Percentiles rank a stretch among this genome's conserved stretches.
Conservation (phyloP, 2,797 vertebrate species). For the Sphaeramia orbicularis region DNA sequence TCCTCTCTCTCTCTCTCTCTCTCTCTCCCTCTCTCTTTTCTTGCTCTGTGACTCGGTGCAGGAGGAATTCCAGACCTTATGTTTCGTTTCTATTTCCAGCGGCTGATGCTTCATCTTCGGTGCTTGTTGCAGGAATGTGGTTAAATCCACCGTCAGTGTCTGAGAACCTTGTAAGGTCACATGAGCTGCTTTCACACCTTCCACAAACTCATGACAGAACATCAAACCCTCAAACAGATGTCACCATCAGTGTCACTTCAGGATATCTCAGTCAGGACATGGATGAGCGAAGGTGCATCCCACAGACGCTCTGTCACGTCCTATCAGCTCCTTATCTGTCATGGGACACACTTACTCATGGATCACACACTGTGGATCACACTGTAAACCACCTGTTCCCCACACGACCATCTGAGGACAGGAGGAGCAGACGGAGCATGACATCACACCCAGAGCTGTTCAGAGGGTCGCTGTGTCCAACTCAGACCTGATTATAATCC, state of each 20-base stretch:
- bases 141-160: not conserved
- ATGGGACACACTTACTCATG: conserved; percentile 34
- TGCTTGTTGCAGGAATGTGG: conserved; percentile 1
- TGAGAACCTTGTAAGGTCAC: conserved; percentile 49
- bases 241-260: not conserved
- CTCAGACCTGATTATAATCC: conserved; percentile 6
- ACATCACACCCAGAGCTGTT: too few relatives aligned
- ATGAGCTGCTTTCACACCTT: not conserved
- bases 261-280: not conserved
- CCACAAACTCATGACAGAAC: conserved; percentile 20
- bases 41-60: not conserved
- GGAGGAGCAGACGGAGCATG: not conserved
- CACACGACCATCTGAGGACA: conserved; percentile 26
- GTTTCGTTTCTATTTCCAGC: conserved; percentile 10
- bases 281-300: not conserved
- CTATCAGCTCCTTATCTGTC: conserved; percentile 1
- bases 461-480: too few relatives aligned
- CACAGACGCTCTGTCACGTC: conserved; percentile 13
- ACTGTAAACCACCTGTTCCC: not conserved
- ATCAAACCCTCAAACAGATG: conserved; percentile 37
- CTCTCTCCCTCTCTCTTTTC: too few relatives aligned
- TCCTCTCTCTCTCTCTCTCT: too few relatives aligned
- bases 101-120: not conserved
- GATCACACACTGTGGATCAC: too few relatives aligned
- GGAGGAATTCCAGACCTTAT: conserved; percentile 10